Percentiles rank a stretch among this genome's conserved stretches.
These are phyloP conservation scores for Calidris pygmaea DNA, from an alignment of 2,113 vertebrate genomes.

Conservation along the genomic window DNA sequence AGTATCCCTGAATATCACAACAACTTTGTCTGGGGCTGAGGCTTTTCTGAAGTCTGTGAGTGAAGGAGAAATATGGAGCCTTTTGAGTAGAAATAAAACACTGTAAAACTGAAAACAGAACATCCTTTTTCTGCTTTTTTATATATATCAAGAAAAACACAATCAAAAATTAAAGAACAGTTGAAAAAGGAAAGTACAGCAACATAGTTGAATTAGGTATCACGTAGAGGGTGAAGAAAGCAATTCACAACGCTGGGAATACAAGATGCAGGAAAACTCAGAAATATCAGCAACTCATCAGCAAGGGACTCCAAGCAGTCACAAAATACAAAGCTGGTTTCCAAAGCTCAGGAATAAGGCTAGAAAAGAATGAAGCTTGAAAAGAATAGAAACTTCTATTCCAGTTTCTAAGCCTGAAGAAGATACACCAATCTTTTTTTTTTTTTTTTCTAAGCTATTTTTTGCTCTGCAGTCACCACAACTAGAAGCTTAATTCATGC, in stretches of 20 bases:
- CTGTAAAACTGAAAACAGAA: not conserved
- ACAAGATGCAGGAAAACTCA: not conserved
- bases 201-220: not conserved
- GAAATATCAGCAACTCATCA: not conserved
- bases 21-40: not conserved
- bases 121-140: not conserved
- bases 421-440: not conserved
- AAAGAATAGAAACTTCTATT: not conserved
- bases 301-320: not conserved
- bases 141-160: not conserved
- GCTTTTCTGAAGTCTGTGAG: not conserved
- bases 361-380: not conserved
- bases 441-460: not conserved
- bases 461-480: not conserved
- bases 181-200: not conserved
- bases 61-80: not conserved
- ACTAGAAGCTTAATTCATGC: not conserved
- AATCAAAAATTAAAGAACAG: not conserved
- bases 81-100: not conserved
- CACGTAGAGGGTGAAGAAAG: not conserved
- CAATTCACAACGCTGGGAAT: not conserved
- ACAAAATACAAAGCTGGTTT: not conserved
- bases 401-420: not conserved
- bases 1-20: not conserved
- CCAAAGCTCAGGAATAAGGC: not conserved